Evolutionary conservation across 2,888 invertebrate species (phyloP).

Genomic region (Argyra leucocephala): DNA sequence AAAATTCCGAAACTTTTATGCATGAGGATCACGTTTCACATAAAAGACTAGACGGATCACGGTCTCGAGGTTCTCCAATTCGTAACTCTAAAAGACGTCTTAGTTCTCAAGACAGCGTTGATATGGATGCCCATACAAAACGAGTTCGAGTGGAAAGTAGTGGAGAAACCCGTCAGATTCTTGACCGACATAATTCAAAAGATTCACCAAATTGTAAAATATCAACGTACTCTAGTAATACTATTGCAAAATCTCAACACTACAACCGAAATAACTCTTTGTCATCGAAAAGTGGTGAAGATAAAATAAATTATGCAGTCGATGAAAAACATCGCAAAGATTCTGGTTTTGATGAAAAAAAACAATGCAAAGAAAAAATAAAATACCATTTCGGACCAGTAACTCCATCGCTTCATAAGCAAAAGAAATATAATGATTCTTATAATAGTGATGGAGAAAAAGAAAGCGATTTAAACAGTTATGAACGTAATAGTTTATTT

Average conservation of each 20-base stretch:
- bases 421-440: slow-evolving; percentile 30
- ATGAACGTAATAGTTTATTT: slow-evolving; percentile 51
- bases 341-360: slow-evolving; percentile 28
- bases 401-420: slow-evolving; percentile 22
- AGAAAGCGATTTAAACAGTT: slow-evolving; percentile 18
- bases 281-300: slow-evolving; percentile 18
- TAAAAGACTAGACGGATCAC: slow-evolving; percentile 28
- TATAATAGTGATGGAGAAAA: slow-evolving; percentile 14
- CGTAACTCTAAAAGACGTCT: slow-evolving; percentile 56
- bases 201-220: slow-evolving; percentile 45
- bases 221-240: slow-evolving; percentile 23
- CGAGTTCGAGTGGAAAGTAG: slow-evolving; percentile 49
- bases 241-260: slow-evolving; percentile 23
- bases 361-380: slow-evolving; percentile 35
- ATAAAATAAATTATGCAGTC: slow-evolving; percentile 20
- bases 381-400: slow-evolving; percentile 23
- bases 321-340: slow-evolving; percentile 37
- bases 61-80: slow-evolving; percentile 35
- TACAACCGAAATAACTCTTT: slow-evolving; percentile 20
- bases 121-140: slow-evolving; percentile 35
- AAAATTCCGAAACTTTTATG: slow-evolving; percentile 26
- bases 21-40: background rate
- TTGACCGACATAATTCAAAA: slow-evolving; percentile 62
- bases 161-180: slow-evolving; percentile 45
- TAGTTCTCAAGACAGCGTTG: slow-evolving; percentile 61